Evolutionary conservation across 2,113 vertebrate species (phyloP).

Genomic region (Leptobrachium ailaonicum): DNA sequence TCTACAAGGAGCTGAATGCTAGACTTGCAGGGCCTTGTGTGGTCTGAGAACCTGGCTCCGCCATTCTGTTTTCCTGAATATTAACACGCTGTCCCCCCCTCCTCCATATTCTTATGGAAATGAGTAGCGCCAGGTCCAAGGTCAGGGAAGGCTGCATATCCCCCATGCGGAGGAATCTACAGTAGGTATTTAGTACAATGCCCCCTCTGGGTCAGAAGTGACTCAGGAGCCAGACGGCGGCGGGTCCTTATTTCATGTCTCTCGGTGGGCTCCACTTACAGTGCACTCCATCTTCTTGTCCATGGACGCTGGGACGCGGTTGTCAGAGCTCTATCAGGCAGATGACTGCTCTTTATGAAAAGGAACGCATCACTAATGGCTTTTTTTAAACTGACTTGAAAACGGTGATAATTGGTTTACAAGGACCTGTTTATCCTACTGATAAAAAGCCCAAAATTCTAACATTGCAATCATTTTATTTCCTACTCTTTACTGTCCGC

Average conservation of each 20-base stretch:
- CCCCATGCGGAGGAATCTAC: constrained; percentile 21
- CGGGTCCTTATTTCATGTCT: not conserved
- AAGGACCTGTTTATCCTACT: too few relatives aligned
- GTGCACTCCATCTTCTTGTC: not conserved
- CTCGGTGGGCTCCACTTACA: not conserved
- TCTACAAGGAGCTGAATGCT: not conserved
- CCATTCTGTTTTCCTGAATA: not conserved
- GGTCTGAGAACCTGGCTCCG: not conserved
- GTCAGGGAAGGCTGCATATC: constrained; percentile 13
- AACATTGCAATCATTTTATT: too few relatives aligned
- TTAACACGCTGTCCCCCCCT: not conserved
- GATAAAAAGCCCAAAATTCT: too few relatives aligned
- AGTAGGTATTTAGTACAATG: constrained; percentile 9
- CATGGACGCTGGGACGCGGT: not conserved
- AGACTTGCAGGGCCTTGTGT: not conserved
- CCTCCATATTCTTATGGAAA: constrained; percentile 25
- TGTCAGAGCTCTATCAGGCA: not conserved
- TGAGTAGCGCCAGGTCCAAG: constrained; percentile 6
- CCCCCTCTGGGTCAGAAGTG: constrained; percentile 6
- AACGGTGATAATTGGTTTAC: too few relatives aligned
- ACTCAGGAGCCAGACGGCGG: constrained; percentile 12
- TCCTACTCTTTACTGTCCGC: too few relatives aligned
- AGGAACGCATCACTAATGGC: too few relatives aligned
- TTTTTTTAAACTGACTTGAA: too few relatives aligned
- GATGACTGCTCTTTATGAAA: not conserved